Percentiles rank a stretch among this genome's conserved stretches.
phyloP scores from a whole-genome alignment of 2,888 invertebrate species.

The Campoplex nolae region DNA sequence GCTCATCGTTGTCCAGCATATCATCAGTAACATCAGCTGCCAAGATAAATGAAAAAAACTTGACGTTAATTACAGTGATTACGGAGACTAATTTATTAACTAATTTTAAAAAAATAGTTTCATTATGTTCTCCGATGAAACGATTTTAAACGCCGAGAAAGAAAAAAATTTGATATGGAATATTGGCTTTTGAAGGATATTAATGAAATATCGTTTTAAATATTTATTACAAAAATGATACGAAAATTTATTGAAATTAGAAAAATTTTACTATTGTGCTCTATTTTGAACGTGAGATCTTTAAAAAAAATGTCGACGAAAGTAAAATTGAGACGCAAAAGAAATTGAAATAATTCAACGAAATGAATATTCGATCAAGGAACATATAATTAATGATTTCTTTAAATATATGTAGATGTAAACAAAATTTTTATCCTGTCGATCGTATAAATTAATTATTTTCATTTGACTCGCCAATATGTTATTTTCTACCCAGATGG shows the following conservation, averaged over 20 bases:
- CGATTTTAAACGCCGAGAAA: no score
- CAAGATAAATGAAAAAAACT: slow-evolving; percentile 71
- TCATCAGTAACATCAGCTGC: slow-evolving; percentile 86
- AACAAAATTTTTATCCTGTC: background rate
- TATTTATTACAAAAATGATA: background rate
- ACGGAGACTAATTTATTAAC: background rate
- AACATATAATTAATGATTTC: background rate
- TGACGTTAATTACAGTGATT: background rate
- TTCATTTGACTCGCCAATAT: background rate
- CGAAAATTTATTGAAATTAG: background rate
- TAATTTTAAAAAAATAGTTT: background rate
- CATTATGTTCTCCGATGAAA: background rate
- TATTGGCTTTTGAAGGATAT: background rate
- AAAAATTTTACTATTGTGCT: no score
- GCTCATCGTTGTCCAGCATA: slow-evolving; percentile 82
- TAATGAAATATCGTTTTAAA: background rate
- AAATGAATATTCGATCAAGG: background rate
- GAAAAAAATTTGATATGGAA: no score
- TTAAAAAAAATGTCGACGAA: background rate
- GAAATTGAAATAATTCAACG: no score
- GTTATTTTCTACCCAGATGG: background rate
- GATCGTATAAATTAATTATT: slow-evolving; percentile 3
- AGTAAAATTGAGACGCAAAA: background rate
- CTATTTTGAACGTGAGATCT: background rate
- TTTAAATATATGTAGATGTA: background rate